Evolutionary conservation across 2,888 invertebrate species (phyloP).

Genomic region (Aromia moschata): DNA sequence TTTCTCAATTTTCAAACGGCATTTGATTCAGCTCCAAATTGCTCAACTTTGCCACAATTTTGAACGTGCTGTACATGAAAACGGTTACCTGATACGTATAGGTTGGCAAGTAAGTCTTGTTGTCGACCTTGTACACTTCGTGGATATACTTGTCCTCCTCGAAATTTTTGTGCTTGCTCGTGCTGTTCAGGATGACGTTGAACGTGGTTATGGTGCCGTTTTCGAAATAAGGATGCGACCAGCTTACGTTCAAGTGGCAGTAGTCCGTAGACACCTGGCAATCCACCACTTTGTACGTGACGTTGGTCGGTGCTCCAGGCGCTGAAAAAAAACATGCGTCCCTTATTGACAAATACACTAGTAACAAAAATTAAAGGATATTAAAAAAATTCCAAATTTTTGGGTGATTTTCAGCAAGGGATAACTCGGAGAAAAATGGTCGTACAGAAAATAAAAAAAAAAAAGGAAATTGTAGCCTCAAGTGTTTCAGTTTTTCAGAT

Average conservation of each 20-base stretch:
- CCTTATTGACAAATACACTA: neutral
- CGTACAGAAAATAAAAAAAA: too few relatives aligned
- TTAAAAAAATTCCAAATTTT: too few relatives aligned
- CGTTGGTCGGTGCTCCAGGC: constrained; percentile 54
- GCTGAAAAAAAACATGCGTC: constrained; percentile 43
- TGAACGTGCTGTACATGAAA: too few relatives aligned
- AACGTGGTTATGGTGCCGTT: constrained; percentile 56
- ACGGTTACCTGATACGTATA: constrained; percentile 51
- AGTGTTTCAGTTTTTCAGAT: neutral
- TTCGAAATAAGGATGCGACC: constrained; percentile 57
- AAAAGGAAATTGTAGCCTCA: too few relatives aligned
- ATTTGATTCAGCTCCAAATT: too few relatives aligned
- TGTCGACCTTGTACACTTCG: constrained; percentile 49
- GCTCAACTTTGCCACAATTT: too few relatives aligned
- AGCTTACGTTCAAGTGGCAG: constrained; percentile 56
- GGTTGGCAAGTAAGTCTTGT: constrained; percentile 47
- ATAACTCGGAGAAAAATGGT: too few relatives aligned
- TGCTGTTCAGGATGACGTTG: constrained; percentile 52
- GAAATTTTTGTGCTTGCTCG: constrained; percentile 39
- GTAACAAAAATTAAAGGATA: too few relatives aligned
- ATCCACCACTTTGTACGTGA: constrained; percentile 53
- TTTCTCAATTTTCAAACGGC: too few relatives aligned
- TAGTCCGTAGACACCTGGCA: constrained; percentile 48
- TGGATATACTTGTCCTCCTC: constrained; percentile 47
- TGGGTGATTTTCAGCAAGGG: too few relatives aligned